phyloP scores from a whole-genome alignment of 2,888 invertebrate genomes.

The Azorinus chamasolen region DNA sequence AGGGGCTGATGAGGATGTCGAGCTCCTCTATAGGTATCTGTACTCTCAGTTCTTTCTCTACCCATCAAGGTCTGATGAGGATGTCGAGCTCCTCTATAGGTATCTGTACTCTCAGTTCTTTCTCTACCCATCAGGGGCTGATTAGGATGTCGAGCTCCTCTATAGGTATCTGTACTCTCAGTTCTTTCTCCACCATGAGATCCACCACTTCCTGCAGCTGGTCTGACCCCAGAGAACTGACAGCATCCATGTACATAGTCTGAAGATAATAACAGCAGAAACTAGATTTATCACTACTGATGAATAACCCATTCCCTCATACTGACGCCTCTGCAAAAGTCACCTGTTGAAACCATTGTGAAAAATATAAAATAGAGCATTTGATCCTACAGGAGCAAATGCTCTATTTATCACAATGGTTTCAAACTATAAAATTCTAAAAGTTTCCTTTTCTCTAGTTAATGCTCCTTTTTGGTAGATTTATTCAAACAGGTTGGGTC shows the following conservation, averaged over 20 bases:
- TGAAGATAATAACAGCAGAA: constrained; percentile 61
- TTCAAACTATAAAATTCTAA: too few species aligned
- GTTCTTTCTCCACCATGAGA: constrained; percentile 86
- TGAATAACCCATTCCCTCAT: too few species aligned
- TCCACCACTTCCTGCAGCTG: constrained; percentile 85
- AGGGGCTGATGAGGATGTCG: background rate
- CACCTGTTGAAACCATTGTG: too few species aligned
- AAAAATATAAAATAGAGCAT: too few species aligned
- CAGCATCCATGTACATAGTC: constrained; percentile 86
- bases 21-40: constrained; percentile 52
- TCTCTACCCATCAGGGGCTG: constrained; percentile 80
- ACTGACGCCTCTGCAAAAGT: too few species aligned
- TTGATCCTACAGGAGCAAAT: too few species aligned
- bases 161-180: constrained; percentile 86
- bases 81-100: background rate
- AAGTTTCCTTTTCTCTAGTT: too few species aligned
- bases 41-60: constrained; percentile 86
- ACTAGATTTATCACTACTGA: too few species aligned
- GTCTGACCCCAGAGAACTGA: constrained; percentile 81
- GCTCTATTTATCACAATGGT: too few species aligned
- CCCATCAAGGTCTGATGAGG: constrained; percentile 40
- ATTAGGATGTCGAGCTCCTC: constrained; percentile 86
- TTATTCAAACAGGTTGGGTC: too few species aligned
- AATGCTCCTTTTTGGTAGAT: too few species aligned
- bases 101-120: constrained; percentile 85